These are phyloP conservation scores for Hypotaenidia okinawae DNA, from an alignment of 2,797 vertebrate genomes.

Conservation along the genomic window DNA sequence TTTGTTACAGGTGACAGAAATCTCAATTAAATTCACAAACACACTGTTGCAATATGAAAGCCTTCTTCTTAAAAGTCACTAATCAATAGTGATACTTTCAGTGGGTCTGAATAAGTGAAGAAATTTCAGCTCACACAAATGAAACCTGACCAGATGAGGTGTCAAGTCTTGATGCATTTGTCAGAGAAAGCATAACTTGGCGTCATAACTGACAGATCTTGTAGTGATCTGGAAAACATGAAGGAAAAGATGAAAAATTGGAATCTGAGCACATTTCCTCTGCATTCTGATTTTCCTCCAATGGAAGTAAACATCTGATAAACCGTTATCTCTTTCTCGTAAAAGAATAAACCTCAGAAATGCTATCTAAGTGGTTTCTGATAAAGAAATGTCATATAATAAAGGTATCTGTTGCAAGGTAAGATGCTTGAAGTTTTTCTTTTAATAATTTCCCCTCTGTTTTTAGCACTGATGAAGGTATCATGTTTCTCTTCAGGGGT, in stretches of 20 bases:
- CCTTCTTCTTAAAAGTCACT: conserved; percentile 22
- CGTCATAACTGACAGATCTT: conserved; percentile 26
- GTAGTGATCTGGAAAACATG: background rate
- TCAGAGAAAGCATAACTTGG: conserved; percentile 30
- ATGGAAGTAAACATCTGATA: background rate
- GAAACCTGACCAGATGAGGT: conserved; percentile 29
- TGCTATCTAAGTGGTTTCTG: background rate
- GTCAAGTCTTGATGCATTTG: conserved; percentile 17
- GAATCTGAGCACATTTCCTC: background rate
- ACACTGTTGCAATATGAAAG: background rate
- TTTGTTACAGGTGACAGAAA: conserved; percentile 26
- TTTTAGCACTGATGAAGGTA: background rate
- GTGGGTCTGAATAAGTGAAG: conserved; percentile 32
- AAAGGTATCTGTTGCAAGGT: background rate
- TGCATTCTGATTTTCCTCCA: background rate
- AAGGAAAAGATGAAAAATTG: background rate
- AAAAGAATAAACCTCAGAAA: background rate
- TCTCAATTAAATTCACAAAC: conserved; percentile 21
- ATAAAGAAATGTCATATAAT: background rate
- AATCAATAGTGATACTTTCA: conserved; percentile 29
- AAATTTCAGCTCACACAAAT: conserved; percentile 34
- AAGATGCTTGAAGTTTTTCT: background rate
- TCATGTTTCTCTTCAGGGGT: background rate
- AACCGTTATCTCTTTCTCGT: background rate
- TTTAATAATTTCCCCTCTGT: background rate